Base-by-base conservation (phyloP, 2,797 vertebrate species). In the Peromyscus eremicus region DNA sequence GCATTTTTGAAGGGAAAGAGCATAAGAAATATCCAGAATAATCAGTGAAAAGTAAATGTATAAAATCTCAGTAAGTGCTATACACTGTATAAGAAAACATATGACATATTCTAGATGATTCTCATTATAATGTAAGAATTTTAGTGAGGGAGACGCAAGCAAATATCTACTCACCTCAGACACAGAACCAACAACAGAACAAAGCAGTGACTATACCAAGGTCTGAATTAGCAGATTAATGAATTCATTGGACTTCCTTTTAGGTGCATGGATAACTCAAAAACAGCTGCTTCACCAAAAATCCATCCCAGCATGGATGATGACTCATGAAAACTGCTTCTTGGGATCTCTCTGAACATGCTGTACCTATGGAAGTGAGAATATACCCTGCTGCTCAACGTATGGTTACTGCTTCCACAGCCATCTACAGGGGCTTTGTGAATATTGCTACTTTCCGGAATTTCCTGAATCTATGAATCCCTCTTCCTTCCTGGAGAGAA, bases 311-410 rank as follows among this genome's bases (percentile, higher is more conserved):
- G 60, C 40, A 84, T 66, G 10, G 25, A 19, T 66, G 40, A 5
- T 46, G 40, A 84, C 40, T 46, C 40, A 37, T 7, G 40, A 43
- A 84, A 46, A 7, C 82, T 66, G 60, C 27, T 46, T 66, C 40
- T 62, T 17, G 2, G 40, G 37, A 12, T 21, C 27, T 46, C 29
- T 64, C 2, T 66, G 60, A 21, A 32, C 60, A 66, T 0, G 0
- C 9, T 32, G 4, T 60, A 23, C 25, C 37, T 16, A 62, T 0
- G 29, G 25, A 66, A 17, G 17, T 21, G 10, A 9, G 11, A 46
- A 46, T 34, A 1, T 9, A 64, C 29, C 3, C 13, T 23, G 3
- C 23, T 25, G 16, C 1, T 13, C 16, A 6, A 46, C 1, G 1
- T 66, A 5, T 34, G 62, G 37, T 66, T 84, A 66, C 29, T 84